These are phyloP conservation scores for Myotis findleyi DNA, from an alignment of 2,797 vertebrate species.

Conservation along the genomic window DNA sequence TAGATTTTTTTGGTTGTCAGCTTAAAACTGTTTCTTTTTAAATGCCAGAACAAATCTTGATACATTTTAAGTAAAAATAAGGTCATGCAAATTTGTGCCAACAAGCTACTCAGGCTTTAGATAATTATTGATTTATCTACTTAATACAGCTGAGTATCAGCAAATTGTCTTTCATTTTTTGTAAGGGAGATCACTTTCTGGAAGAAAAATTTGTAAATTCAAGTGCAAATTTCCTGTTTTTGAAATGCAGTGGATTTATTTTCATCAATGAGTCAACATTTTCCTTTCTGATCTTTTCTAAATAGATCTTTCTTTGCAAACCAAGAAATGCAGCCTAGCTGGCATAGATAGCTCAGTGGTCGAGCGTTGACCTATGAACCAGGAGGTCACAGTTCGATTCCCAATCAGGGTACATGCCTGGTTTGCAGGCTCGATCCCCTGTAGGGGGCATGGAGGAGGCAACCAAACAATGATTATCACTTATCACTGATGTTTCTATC, in stretches of 20 bases:
- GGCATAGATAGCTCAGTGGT: too few species aligned
- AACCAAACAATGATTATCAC: too few species aligned
- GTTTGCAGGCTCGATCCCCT: too few species aligned
- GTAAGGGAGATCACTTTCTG: conserved; percentile 76
- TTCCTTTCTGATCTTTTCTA: not conserved
- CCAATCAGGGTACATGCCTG: too few species aligned
- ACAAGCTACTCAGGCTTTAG: conserved; percentile 86
- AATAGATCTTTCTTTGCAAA: not conserved
- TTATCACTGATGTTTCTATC: too few species aligned
- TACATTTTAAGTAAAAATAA: conserved; percentile 81
- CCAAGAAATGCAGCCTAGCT: too few species aligned
- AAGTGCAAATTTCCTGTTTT: conserved; percentile 64
- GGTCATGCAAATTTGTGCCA: conserved; percentile 81
- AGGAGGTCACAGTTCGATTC: too few species aligned
- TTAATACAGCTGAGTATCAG: conserved; percentile 82
- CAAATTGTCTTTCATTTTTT: conserved; percentile 83
- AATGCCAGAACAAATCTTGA: conserved; percentile 77
- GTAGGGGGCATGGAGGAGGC: too few species aligned
- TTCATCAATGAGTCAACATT: conserved; percentile 48
- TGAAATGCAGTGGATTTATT: conserved; percentile 2
- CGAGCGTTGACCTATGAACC: not conserved
- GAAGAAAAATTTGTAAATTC: conserved; percentile 75
- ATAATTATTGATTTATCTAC: conserved; percentile 85
- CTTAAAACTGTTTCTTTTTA: conserved; percentile 57
- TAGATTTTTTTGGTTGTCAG: conserved; percentile 75